phyloP scores from a whole-genome alignment of 2,113 vertebrate species.

The Melospiza georgiana region DNA sequence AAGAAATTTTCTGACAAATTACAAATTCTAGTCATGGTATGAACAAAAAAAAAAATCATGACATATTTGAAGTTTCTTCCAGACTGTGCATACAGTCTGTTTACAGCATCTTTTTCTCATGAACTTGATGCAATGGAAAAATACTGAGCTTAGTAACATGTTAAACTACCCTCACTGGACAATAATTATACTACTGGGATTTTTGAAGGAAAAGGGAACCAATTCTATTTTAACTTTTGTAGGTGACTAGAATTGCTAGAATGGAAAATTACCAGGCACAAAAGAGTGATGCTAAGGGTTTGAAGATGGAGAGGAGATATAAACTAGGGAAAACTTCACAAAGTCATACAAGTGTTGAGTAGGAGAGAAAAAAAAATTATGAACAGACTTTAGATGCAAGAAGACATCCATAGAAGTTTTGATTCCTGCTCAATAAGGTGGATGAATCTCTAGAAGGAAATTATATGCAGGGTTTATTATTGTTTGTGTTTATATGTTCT shows the following conservation, averaged over 20 bases:
- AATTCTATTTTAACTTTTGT: not conserved
- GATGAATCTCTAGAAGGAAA: not conserved
- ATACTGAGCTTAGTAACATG: not conserved
- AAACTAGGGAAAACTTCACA: not conserved
- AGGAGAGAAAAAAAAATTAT: constrained; percentile 1
- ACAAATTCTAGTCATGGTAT: not conserved
- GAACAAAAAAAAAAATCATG: not conserved
- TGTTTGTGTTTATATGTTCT: not conserved
- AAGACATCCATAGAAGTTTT: not conserved
- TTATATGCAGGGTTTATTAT: not conserved
- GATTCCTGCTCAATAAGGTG: not conserved
- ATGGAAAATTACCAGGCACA: not conserved
- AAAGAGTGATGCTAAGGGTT: not conserved
- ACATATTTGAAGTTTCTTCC: not conserved
- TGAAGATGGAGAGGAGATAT: not conserved
- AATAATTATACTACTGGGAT: not conserved
- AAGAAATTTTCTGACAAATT: not conserved
- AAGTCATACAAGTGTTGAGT: not conserved
- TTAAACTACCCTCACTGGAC: not conserved
- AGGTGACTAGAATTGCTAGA: not conserved
- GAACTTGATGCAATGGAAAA: not conserved
- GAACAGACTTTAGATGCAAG: not conserved
- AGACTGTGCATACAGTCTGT: not conserved
- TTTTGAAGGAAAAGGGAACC: not conserved
- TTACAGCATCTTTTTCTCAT: not conserved